Evolutionary conservation across 2,888 invertebrate species (phyloP), one percentile per base, ranked within the genome.

Genomic region (Sericinus montela): DNA sequence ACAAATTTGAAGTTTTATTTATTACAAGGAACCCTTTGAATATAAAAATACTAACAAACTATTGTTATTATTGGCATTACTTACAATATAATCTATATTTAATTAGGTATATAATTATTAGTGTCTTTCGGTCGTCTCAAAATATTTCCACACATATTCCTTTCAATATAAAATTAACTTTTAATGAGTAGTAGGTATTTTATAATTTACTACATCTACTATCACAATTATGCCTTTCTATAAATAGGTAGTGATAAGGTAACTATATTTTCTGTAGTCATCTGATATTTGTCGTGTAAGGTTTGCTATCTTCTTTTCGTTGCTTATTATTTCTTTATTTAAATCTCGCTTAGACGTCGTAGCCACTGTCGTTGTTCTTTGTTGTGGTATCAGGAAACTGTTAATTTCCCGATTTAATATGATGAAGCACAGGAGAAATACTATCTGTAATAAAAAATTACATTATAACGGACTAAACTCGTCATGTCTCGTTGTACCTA

Each of bases 231-330:
- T 3, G 10, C 5, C 52, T 44, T 45, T 47, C 49, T 76, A 82
- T 76, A 85, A 75, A 59, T 83, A 82, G 0, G 86, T 85, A 0
- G 87, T 87, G 45, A 87, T 87, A 19, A 87, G 64, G 53, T 72
- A 87, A 51, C 78, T 87, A 23, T 86, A 87, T 67, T 82, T 86
- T 13, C 56, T 75, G 53, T 87, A 87, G 52, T 86, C 85, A 3
- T 80, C 79, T 0, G 87, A 85, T n/a, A 72, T 46, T 30, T 60
- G 59, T 49, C 51, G 52, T 14, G 46, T 49, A 37, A 32, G 29
- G 11, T 45, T 52, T 35, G 43, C n/a, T 23, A 49, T 51, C 43
- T 42, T 42, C 36, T 47, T 43, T 45, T 41, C 56, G 16, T 51
- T 29, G n/a, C 39, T 37, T 9, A 29, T 25, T 30, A 36, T 41